phyloP scores from a whole-genome alignment of 2,797 vertebrate genomes.

The Chelon labrosus region DNA sequence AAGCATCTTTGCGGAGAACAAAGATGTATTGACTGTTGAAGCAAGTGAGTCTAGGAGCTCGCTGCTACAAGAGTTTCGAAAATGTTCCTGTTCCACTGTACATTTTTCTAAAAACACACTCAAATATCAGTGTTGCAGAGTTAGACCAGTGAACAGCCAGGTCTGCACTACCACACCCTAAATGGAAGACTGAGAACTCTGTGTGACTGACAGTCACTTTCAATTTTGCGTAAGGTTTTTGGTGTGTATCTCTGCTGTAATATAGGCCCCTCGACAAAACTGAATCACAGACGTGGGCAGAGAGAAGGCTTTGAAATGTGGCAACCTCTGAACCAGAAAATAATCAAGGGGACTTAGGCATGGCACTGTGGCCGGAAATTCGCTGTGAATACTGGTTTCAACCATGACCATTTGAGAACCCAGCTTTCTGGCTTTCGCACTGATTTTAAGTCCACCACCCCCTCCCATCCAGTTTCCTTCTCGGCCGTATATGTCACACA shows the following conservation, averaged over 20 bases:
- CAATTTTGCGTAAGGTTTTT: conserved; percentile 66
- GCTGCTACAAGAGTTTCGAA: conserved; percentile 26
- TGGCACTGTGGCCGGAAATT: conserved; percentile 80
- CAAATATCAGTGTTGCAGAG: conserved; percentile 45
- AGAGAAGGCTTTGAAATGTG: conserved; percentile 77
- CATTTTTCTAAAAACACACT: conserved; percentile 61
- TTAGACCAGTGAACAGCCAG: conserved; percentile 19
- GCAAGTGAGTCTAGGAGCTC: conserved; percentile 21
- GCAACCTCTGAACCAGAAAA: conserved; percentile 81
- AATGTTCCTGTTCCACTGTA: conserved; percentile 48
- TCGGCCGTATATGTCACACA: conserved; percentile 66
- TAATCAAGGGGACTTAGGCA: conserved; percentile 83
- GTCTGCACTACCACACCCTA: conserved; percentile 51
- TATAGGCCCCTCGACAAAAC: conserved; percentile 73
- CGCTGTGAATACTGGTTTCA: conserved; percentile 80
- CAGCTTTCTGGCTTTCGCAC: conserved; percentile 71
- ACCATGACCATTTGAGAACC: conserved; percentile 78
- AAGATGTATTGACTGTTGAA: conserved; percentile 49
- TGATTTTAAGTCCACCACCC: conserved; percentile 51
- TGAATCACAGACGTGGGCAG: conserved; percentile 70
- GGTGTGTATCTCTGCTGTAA: conserved; percentile 69
- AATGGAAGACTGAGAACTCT: conserved; percentile 62
- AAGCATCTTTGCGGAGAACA: conserved; percentile 60
- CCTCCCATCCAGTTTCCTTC: conserved; percentile 45
- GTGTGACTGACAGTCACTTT: conserved; percentile 78